These are phyloP conservation scores for Colletes latitarsis DNA, from an alignment of 1,140 invertebrate species.

Conservation along the genomic window DNA sequence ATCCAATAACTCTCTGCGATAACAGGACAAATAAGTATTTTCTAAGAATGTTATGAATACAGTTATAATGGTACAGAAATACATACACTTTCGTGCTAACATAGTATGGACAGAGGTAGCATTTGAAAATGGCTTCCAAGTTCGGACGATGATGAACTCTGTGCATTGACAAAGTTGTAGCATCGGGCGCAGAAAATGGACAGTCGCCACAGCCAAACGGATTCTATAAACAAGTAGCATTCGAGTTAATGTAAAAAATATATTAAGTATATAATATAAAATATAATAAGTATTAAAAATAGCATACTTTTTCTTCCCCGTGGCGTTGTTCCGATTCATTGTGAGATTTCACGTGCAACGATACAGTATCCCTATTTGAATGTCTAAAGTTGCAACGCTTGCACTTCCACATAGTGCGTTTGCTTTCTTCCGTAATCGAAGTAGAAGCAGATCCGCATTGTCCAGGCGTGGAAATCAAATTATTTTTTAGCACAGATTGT, in stretches of 20 bases:
- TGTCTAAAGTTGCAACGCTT: constrained; percentile 92
- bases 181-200: constrained; percentile 86
- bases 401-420: constrained; percentile 88
- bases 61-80: not conserved
- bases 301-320: constrained; percentile 60
- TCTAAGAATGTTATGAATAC: not conserved
- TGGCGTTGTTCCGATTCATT: constrained; percentile 74
- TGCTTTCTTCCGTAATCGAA: constrained; percentile 71
- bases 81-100: constrained; percentile 84
- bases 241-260: not conserved
- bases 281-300: not conserved
- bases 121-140: constrained; percentile 88
- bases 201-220: constrained; percentile 85
- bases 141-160: constrained; percentile 87
- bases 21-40: constrained; percentile 20
- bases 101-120: constrained; percentile 90
- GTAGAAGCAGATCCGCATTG: constrained; percentile 39
- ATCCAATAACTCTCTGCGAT: constrained; percentile 74
- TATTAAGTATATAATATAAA: not conserved
- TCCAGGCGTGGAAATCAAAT: constrained; percentile 52
- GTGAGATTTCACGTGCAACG: constrained; percentile 86
- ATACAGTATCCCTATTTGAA: constrained; percentile 84
- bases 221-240: constrained; percentile 47
- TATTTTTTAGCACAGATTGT: constrained; percentile 74
- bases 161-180: constrained; percentile 86